Conservation (phyloP, 2,888 invertebrate genomes). For the Chymomyza fuscimana region DNA sequence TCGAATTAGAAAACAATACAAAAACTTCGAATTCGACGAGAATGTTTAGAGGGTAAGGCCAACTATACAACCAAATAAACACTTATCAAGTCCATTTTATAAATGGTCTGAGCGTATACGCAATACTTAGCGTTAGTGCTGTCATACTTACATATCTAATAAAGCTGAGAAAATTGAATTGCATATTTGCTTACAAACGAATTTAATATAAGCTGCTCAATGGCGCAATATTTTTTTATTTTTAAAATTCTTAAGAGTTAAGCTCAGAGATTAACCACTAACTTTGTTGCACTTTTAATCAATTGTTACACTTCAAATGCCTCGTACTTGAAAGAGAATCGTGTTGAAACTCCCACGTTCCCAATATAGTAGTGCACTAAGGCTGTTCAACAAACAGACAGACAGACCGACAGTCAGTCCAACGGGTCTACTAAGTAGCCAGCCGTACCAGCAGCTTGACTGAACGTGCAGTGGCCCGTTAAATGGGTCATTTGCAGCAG, state of each 20-base stretch:
- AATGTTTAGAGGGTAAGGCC: too few species aligned
- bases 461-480: constrained; percentile 45
- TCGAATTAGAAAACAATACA: too few species aligned
- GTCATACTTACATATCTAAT: too few species aligned
- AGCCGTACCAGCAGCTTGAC: not conserved
- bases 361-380: constrained; percentile 37
- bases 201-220: too few species aligned
- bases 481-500: constrained; percentile 68
- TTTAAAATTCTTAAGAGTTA: not conserved
- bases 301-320: constrained; percentile 29
- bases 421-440: not conserved
- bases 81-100: too few species aligned
- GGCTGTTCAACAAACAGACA: not conserved
- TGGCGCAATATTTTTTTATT: too few species aligned
- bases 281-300: constrained; percentile 32
- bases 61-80: too few species aligned
- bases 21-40: too few species aligned
- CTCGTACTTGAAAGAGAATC: constrained; percentile 10
- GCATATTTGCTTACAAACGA: too few species aligned
- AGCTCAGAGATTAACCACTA: not conserved
- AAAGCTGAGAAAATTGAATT: too few species aligned
- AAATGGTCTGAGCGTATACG: too few species aligned
- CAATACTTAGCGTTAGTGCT: too few species aligned
- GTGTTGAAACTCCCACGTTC: constrained; percentile 63
- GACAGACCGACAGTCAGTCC: not conserved